Base-by-base conservation (phyloP, 2,797 vertebrate species). In the Neosilurus mollespiculum region DNA sequence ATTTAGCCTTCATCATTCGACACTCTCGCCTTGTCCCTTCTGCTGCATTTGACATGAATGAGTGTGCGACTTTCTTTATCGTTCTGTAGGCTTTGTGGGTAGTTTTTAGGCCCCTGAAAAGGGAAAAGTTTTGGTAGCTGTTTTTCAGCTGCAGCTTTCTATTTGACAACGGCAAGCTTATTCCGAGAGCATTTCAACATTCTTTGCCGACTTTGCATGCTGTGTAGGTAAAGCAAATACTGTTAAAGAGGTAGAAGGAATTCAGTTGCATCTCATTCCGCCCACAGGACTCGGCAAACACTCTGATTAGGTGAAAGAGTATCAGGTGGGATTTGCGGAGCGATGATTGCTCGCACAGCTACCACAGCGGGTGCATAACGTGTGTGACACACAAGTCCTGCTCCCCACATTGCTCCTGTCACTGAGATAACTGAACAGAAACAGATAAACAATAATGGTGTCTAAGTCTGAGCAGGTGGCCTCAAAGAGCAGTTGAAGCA, bases 401-500 rank as follows among this genome's bases (percentile, higher is more conserved):
- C 80, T 81, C 78, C 80, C 73, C 71, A 51, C 58, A 24, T 66
- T 18, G 66, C 58, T 54, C 56, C 66, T 81, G 72, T 85, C 73
- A 85, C 84, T 22, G 80, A 83, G 82, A 76, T 81, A 78, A 87
- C 78, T 84, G 86, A 87, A 83, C 84, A 71, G 77, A 89, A 89
- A 80, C 79, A 83, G 79, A 82, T 64, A 85, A 87, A 88, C 85
- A 85, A 87, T 83, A 77, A 70, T 81, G 59, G 87, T 86, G n/a
- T 43, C 56, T 78, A 54, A 69, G 87, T 56, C 70, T 56, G 83
- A 83, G 89, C 85, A 84, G 88, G 81, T 88, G 91, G 92, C 91
- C 91, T 87, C 91, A 85, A 78, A 87, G 92, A 91, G 91, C 91
- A 89, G 86, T 89, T 76, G 83, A 86, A 86, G 91, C 92, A 92